Conservation (phyloP, 2,888 invertebrate species). For the Cheilosia vulpina region DNA sequence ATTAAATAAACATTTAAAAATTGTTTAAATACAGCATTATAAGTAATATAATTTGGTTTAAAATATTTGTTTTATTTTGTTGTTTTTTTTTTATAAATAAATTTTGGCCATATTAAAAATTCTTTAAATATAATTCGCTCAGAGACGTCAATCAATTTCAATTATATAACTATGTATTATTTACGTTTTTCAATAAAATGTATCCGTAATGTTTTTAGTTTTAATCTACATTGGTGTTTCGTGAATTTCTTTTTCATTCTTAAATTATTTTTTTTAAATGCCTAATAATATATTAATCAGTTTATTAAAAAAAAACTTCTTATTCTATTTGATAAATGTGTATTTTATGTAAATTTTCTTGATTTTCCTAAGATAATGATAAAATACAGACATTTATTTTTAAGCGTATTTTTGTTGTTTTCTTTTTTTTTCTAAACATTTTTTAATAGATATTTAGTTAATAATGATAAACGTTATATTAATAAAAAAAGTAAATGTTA, state of each 20-base stretch:
- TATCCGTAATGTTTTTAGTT: slow-evolving; percentile 29
- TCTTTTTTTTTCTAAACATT: slow-evolving; percentile 16
- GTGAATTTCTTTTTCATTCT: slow-evolving; percentile 43
- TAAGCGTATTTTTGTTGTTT: slow-evolving; percentile 73
- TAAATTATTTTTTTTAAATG: slow-evolving; percentile 20
- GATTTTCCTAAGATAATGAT: slow-evolving; percentile 54
- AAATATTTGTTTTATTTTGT: slow-evolving; percentile 28
- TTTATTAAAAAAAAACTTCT: slow-evolving; percentile 43
- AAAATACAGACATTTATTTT: slow-evolving; percentile 71
- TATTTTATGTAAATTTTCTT: slow-evolving; percentile 68
- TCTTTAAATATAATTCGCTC: slow-evolving; percentile 39
- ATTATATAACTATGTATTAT: slow-evolving; percentile 1
- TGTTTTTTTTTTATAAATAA: slow-evolving; percentile 35
- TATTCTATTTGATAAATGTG: slow-evolving; percentile 64
- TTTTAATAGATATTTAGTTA: slow-evolving; percentile 76
- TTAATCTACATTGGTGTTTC: slow-evolving; percentile 66
- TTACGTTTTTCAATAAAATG: slow-evolving; percentile 38
- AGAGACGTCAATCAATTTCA: slow-evolving; percentile 27
- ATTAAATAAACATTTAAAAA: slow-evolving; percentile 43
- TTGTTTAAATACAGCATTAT: slow-evolving; percentile 44
- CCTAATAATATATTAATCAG: slow-evolving; percentile 26
- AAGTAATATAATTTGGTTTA: slow-evolving; percentile 35
- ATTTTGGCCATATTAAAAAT: slow-evolving; percentile 60
- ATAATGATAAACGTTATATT: slow-evolving; percentile 69
- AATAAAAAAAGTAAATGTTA: slow-evolving; percentile 80